A percentile compares a stretch with the other conserved stretches of the same genome.
phyloP scores from a whole-genome alignment of 2,113 vertebrate genomes.

The Hucho hucho region DNA sequence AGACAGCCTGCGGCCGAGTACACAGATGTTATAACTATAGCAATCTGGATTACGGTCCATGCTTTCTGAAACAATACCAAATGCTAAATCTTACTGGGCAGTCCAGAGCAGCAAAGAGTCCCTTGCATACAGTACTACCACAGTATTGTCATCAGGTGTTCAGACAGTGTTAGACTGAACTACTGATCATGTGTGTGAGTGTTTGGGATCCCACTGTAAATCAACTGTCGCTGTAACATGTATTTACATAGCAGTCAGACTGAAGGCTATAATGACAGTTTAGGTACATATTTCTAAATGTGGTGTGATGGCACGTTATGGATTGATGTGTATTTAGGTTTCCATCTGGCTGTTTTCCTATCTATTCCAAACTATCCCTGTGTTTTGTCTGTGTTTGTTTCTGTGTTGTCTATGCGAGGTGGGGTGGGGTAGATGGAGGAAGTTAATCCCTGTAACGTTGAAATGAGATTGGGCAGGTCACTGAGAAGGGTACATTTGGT shows the following conservation, averaged over 20 bases:
- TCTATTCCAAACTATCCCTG: not conserved
- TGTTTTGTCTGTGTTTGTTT: not conserved
- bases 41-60: slow-evolving; percentile 59
- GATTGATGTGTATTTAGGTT: not conserved
- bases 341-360: not conserved
- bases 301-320: too few relatives aligned
- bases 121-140: too few relatives aligned
- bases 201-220: too few relatives aligned
- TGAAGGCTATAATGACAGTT: too few relatives aligned
- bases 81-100: too few relatives aligned
- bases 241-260: too few relatives aligned
- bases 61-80: slow-evolving; percentile 15
- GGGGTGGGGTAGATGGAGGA: not conserved
- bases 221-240: too few relatives aligned
- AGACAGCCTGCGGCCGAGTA: slow-evolving; percentile 42
- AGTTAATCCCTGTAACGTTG: not conserved
- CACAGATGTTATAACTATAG: slow-evolving; percentile 42
- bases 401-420: not conserved
- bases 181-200: too few relatives aligned
- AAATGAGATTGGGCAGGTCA: not conserved
- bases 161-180: too few relatives aligned
- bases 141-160: too few relatives aligned
- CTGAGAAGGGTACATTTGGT: not conserved
- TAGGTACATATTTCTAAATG: too few relatives aligned
- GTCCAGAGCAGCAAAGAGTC: too few relatives aligned